Conservation (phyloP, 2,888 invertebrate genomes). For the Trissoscelio sp. region DNA sequence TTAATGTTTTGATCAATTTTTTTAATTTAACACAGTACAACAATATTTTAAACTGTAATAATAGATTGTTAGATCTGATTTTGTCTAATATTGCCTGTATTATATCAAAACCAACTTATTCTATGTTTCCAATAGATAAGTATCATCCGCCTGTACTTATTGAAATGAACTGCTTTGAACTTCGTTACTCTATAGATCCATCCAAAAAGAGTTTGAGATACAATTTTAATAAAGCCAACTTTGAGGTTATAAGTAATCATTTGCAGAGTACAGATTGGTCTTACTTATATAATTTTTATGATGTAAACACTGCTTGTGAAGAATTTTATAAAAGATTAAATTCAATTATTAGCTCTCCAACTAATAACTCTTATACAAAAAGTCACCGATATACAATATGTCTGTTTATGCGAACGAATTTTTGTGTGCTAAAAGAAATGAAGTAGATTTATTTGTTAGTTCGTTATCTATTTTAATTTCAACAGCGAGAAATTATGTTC, state of each 20-base stretch:
- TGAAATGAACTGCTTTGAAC: background rate
- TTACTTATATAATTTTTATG: background rate
- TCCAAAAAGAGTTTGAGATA: background rate
- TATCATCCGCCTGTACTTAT: constrained; percentile 6
- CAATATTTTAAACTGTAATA: too few species aligned
- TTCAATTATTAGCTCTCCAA: background rate
- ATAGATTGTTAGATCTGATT: background rate
- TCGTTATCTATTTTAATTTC: too few species aligned
- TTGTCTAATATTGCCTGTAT: background rate
- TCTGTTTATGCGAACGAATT: too few species aligned
- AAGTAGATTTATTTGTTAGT: too few species aligned
- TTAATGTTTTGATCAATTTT: background rate
- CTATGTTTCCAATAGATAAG: background rate
- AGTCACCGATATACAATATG: too few species aligned
- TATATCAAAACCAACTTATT: background rate
- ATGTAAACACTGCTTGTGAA: background rate
- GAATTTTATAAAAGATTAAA: background rate
- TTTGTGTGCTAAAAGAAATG: too few species aligned
- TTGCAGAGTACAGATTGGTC: background rate
- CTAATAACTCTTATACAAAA: too few species aligned
- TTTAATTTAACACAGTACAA: background rate
- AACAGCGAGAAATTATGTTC: too few species aligned
- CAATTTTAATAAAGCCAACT: background rate
- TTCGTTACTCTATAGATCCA: background rate
- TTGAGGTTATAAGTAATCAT: background rate